A percentile compares a stretch with the other conserved stretches of the same genome.
phyloP scores from a whole-genome alignment of 2,797 vertebrate species.

The Tragopan temminckii region DNA sequence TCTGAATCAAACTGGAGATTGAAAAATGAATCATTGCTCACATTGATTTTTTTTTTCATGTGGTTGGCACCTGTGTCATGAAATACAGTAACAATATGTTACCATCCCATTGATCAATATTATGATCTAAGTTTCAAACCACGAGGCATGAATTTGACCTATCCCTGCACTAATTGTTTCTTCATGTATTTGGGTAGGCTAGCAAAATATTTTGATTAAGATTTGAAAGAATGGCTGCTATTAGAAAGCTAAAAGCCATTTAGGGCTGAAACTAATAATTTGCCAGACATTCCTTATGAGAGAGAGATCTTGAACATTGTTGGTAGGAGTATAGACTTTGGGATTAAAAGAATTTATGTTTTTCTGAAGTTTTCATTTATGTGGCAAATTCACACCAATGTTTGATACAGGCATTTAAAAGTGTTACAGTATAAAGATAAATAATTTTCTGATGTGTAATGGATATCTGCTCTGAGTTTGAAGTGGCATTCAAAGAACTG shows the following conservation, averaged over 20 bases:
- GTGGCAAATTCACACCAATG: fast-evolving
- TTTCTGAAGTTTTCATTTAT: neutral
- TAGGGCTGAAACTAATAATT: constrained; percentile 1
- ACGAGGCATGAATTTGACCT: constrained; percentile 9
- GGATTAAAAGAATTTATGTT: neutral
- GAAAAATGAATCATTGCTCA: constrained; percentile 33
- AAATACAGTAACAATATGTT: neutral
- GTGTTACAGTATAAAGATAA: neutral
- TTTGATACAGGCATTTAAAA: neutral
- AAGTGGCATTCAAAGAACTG: neutral
- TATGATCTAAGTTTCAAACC: neutral
- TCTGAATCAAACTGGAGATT: constrained; percentile 54
- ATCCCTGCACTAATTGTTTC: constrained; percentile 31
- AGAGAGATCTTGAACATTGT: neutral
- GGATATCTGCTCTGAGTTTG: neutral
- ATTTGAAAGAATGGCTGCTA: constrained; percentile 10
- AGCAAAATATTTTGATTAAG: constrained; percentile 32
- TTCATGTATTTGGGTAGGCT: neutral
- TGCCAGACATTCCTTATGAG: neutral
- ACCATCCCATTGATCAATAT: constrained; percentile 47
- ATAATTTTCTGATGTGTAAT: neutral
- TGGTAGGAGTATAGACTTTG: neutral
- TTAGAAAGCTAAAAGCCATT: neutral
- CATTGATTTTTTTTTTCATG: neutral
- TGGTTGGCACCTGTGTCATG: constrained; percentile 4